Evolutionary conservation across 2,888 invertebrate species (phyloP).

Genomic region (Arrhopalites spinosus): DNA sequence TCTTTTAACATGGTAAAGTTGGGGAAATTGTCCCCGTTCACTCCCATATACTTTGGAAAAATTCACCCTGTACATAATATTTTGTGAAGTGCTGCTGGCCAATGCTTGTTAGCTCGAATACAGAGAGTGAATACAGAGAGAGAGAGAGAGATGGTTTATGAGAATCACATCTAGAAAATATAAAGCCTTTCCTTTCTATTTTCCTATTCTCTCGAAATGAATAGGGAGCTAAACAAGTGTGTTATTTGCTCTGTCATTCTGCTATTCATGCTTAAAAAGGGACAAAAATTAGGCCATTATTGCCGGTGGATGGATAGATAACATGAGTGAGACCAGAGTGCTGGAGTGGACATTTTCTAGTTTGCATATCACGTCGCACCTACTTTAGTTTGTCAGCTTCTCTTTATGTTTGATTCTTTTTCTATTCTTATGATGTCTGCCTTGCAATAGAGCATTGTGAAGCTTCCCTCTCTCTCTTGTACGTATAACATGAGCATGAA

Average conservation of each 20-base stretch:
- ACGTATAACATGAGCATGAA: too few relatives aligned
- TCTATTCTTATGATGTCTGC: slow-evolving; percentile 20
- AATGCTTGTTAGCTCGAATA: slow-evolving; percentile 17
- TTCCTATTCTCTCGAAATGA: slow-evolving; percentile 43
- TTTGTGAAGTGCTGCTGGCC: slow-evolving; percentile 18
- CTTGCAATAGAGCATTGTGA: slow-evolving; percentile 9
- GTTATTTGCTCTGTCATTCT: slow-evolving; percentile 56
- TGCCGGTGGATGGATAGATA: slow-evolving; percentile 34
- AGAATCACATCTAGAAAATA: slow-evolving; percentile 34
- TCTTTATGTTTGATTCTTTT: slow-evolving; percentile 21
- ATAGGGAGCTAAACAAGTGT: slow-evolving; percentile 56
- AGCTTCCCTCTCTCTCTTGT: neutral
- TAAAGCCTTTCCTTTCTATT: slow-evolving; percentile 36
- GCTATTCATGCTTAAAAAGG: slow-evolving; percentile 54
- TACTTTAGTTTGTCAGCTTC: slow-evolving; percentile 24
- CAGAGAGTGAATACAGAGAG: slow-evolving; percentile 7
- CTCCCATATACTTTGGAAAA: too few relatives aligned
- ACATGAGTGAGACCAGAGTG: slow-evolving; percentile 26
- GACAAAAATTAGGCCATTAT: slow-evolving; percentile 56
- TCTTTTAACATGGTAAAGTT: too few relatives aligned
- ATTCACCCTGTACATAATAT: too few relatives aligned
- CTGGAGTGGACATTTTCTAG: slow-evolving; percentile 26
- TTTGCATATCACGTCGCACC: slow-evolving; percentile 13
- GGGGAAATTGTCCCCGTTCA: too few relatives aligned
- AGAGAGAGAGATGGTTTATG: slow-evolving; percentile 31